Conservation (phyloP, 2,797 vertebrate genomes). For the Arctocebus calabarensis region DNA sequence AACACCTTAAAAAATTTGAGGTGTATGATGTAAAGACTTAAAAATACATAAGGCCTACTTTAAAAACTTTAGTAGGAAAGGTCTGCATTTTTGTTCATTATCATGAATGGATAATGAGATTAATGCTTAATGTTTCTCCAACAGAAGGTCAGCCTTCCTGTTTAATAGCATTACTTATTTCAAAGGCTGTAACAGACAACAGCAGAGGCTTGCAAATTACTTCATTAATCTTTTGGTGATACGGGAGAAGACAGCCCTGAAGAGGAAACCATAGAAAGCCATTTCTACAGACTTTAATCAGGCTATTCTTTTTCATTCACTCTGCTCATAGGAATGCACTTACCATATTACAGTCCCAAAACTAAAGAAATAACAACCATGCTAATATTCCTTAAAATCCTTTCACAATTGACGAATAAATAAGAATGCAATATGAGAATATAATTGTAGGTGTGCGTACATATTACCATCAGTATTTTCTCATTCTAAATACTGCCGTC, state of each 20-base stretch:
- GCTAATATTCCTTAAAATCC: conserved; percentile 14
- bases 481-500: not conserved
- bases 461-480: conserved; percentile 15
- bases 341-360: not conserved
- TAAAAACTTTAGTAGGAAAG: not conserved
- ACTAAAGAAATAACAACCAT: not conserved
- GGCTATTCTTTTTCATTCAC: not conserved
- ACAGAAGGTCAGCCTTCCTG: not conserved
- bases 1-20: not conserved
- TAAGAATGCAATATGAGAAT: not conserved
- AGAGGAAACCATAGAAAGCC: not conserved
- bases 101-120: not conserved
- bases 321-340: not conserved
- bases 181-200: not conserved
- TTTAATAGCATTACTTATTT: not conserved
- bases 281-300: not conserved
- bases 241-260: not conserved
- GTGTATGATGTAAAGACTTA: not conserved
- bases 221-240: conserved; percentile 22
- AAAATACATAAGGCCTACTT: not conserved
- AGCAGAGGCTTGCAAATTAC: conserved; percentile 17
- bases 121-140: not conserved
- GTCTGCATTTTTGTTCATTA: not conserved
- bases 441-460: not conserved
- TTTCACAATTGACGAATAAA: not conserved